A percentile compares a stretch with the other conserved stretches of the same genome.
These are phyloP conservation scores for Gasterosteus nipponicus DNA, from an alignment of 2,113 vertebrate genomes.

Conservation along the genomic window DNA sequence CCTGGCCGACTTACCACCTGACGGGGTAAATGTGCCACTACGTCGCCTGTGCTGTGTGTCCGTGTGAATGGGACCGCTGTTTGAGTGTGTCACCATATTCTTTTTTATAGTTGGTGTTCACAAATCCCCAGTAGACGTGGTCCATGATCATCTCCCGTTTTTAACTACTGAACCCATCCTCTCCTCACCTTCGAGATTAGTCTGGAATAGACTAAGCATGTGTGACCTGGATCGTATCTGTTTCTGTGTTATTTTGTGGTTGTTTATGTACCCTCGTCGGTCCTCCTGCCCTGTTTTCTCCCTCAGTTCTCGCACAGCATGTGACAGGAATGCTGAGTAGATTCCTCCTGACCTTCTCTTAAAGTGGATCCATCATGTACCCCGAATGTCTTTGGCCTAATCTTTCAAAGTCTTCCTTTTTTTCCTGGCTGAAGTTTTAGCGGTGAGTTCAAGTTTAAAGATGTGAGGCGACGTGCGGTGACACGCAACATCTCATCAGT, in stretches of 20 bases:
- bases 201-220: constrained; percentile 30
- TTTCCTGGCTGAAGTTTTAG: constrained; percentile 21
- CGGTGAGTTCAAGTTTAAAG: constrained; percentile 25
- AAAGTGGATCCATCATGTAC: constrained; percentile 36
- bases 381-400: constrained; percentile 29
- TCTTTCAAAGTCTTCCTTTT: not conserved
- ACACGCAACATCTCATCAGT: constrained; percentile 25
- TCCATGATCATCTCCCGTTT: constrained; percentile 38
- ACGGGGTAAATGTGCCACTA: constrained; percentile 80
- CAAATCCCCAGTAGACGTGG: constrained; percentile 33
- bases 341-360: constrained; percentile 21
- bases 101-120: constrained; percentile 24
- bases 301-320: constrained; percentile 31
- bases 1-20: constrained; percentile 81
- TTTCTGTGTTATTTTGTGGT: constrained; percentile 24
- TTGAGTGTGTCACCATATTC: constrained; percentile 39
- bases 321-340: constrained; percentile 35
- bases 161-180: constrained; percentile 21
- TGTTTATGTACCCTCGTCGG: constrained; percentile 22
- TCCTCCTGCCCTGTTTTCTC: constrained; percentile 10
- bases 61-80: constrained; percentile 70
- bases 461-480: constrained; percentile 41
- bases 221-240: constrained; percentile 12
- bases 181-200: constrained; percentile 12
- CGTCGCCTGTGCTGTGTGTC: constrained; percentile 70